These are phyloP conservation scores for Pegoplata infirma DNA, from an alignment of 2,888 invertebrate genomes.

Conservation along the genomic window DNA sequence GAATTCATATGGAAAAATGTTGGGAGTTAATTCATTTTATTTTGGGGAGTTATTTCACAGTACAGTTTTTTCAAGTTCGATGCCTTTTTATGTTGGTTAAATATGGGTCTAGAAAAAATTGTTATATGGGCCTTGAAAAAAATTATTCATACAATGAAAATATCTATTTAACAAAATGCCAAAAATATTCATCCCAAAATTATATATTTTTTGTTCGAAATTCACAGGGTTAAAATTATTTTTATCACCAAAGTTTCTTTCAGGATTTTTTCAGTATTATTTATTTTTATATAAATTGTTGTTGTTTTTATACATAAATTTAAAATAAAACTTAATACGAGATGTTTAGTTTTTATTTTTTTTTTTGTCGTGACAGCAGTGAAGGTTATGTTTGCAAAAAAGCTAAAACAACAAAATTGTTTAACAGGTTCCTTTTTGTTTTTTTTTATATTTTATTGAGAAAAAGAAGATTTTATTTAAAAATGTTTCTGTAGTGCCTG, in stretches of 20 bases:
- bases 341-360: too few species aligned
- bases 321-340: constrained; percentile 1
- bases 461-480: constrained; percentile 31
- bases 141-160: too few species aligned
- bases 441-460: too few species aligned
- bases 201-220: neutral
- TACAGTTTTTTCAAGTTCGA: too few species aligned
- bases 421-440: constrained; percentile 64
- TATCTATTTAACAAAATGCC: too few species aligned
- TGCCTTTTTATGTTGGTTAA: too few species aligned
- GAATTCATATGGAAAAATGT: too few species aligned
- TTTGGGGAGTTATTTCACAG: too few species aligned
- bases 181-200: too few species aligned
- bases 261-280: constrained; percentile 28
- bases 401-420: constrained; percentile 45
- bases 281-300: neutral
- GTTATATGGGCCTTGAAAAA: too few species aligned
- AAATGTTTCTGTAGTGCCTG: constrained; percentile 13
- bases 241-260: constrained; percentile 4
- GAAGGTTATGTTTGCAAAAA: constrained; percentile 55
- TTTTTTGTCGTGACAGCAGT: constrained; percentile 43
- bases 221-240: neutral
- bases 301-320: constrained; percentile 28
- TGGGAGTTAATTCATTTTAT: too few species aligned
- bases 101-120: too few species aligned